Conservation (phyloP, 2,797 vertebrate species). For the Sardinella longiceps region DNA sequence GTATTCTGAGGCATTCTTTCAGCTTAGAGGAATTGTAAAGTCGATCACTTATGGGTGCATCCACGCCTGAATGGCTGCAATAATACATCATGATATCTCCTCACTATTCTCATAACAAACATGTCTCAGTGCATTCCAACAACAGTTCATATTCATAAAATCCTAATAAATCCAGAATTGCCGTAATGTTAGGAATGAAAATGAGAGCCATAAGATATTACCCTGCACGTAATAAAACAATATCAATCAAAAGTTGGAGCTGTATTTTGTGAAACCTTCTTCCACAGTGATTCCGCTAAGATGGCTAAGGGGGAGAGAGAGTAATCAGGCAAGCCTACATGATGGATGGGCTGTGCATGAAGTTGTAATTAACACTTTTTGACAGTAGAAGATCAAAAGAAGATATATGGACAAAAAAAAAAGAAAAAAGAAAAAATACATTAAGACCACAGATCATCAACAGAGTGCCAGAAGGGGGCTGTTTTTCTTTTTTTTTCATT, state of each 20-base stretch:
- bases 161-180: neutral
- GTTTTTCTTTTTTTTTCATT: neutral
- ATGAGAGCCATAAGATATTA: slow-evolving; percentile 5
- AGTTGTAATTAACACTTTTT: slow-evolving; percentile 48
- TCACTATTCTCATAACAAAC: neutral
- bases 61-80: neutral
- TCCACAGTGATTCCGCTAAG: neutral
- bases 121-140: neutral
- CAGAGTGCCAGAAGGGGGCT: neutral
- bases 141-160: slow-evolving; percentile 21
- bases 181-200: neutral
- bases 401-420: neutral
- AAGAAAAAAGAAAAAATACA: neutral
- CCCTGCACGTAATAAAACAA: neutral
- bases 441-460: neutral
- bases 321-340: slow-evolving; percentile 48
- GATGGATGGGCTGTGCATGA: slow-evolving; percentile 52
- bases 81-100: slow-evolving; percentile 1
- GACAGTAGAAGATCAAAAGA: neutral
- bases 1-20: neutral
- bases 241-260: neutral
- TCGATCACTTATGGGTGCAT: neutral
- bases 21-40: neutral
- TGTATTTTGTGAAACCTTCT: neutral
- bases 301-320: slow-evolving; percentile 9